Evolutionary conservation across 1,140 invertebrate species (phyloP).

Genomic region (Lerema accius): DNA sequence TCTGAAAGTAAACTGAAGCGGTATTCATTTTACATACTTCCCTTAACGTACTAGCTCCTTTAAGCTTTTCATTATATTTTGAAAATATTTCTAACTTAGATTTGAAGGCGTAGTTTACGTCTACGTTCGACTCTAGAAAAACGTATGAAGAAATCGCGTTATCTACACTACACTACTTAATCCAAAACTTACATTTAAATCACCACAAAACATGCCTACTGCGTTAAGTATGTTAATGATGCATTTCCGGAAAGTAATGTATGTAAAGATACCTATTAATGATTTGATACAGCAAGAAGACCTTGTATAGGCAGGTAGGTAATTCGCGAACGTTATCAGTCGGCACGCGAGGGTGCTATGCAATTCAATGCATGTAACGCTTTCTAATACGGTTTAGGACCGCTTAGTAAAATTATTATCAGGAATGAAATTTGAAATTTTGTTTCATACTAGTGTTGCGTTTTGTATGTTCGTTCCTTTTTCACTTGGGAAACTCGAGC

Average conservation of each 20-base stretch:
- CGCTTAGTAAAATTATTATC: neutral
- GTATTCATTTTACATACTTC: too few species aligned
- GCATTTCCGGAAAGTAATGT: conserved; percentile 20
- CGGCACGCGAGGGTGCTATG: conserved; percentile 52
- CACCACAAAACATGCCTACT: conserved; percentile 13
- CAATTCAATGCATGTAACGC: conserved; percentile 37
- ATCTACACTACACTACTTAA: neutral
- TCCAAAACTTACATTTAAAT: conserved; percentile 15
- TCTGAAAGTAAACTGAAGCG: too few species aligned
- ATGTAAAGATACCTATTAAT: conserved; percentile 18
- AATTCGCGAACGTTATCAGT: conserved; percentile 47
- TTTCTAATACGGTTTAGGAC: conserved; percentile 30
- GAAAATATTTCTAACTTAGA: too few species aligned
- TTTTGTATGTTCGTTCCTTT: neutral
- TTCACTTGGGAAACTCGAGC: neutral
- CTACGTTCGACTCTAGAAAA: too few species aligned
- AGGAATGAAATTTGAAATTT: conserved; percentile 9
- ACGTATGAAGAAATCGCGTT: too few species aligned
- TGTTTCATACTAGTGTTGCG: conserved; percentile 5
- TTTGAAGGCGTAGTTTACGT: too few species aligned
- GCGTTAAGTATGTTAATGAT: conserved; percentile 13
- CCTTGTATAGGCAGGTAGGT: conserved; percentile 47
- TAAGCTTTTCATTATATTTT: too few species aligned
- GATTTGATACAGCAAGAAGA: conserved; percentile 52
- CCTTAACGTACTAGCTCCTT: too few species aligned